Percentiles rank a stretch among this genome's conserved stretches.
phyloP scores from a whole-genome alignment of 2,113 vertebrate genomes.

The Burhinus bistriatus region DNA sequence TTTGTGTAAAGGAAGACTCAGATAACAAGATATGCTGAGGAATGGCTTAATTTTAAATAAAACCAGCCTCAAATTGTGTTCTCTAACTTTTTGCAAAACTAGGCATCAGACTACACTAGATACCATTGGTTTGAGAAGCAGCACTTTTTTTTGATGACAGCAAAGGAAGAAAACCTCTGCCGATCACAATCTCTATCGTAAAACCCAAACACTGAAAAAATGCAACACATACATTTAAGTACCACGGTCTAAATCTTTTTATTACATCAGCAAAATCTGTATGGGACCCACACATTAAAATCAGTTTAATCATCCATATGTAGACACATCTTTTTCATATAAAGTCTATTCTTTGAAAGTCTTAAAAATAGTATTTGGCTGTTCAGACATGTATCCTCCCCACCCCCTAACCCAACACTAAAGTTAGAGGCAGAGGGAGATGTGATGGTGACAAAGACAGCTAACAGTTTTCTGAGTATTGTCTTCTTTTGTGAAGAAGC shows the following conservation, averaged over 20 bases:
- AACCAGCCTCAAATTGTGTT: background rate
- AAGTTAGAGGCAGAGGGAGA: background rate
- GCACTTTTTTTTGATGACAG: background rate
- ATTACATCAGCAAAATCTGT: background rate
- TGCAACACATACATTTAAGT: background rate
- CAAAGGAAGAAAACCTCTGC: background rate
- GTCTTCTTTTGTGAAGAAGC: constrained; percentile 7
- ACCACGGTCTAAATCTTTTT: background rate
- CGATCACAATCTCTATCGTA: background rate
- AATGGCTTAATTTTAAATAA: background rate
- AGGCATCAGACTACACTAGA: background rate
- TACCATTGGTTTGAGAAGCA: background rate
- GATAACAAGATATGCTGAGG: background rate
- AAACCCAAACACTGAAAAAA: background rate
- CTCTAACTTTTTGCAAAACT: background rate
- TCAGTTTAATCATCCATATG: background rate
- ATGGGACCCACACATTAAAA: background rate
- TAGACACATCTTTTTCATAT: background rate
- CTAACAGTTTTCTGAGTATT: background rate
- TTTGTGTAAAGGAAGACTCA: background rate
- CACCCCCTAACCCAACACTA: background rate
- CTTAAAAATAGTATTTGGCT: background rate
- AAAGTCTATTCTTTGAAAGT: background rate
- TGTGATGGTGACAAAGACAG: background rate
- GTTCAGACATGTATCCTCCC: background rate